A percentile compares a stretch with the other conserved stretches of the same genome.
Evolutionary conservation across 37 sponge, comb jelly and placozoan genomes (phyloP).

Genomic region (Haliclona indistincta): DNA sequence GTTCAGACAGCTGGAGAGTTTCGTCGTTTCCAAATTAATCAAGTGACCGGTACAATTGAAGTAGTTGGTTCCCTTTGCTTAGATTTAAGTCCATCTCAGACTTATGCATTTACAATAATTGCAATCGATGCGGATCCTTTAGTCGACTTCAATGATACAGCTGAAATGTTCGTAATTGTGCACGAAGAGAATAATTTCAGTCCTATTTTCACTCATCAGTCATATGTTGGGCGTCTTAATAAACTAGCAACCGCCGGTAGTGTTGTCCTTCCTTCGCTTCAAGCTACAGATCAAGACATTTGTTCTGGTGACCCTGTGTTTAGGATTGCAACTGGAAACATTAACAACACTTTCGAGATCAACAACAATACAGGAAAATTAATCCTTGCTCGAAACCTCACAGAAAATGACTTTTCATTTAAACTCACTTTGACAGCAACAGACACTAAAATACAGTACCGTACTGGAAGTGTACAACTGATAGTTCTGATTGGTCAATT

Average conservation of each 20-base stretch:
- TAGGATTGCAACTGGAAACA: constrained; percentile 42
- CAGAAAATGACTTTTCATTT: constrained; percentile 51
- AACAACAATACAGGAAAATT: constrained; percentile 54
- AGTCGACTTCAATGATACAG: constrained; percentile 11
- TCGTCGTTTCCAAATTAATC: constrained; percentile 28
- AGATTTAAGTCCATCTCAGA: constrained; percentile 5
- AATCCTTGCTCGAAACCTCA: constrained; percentile 33
- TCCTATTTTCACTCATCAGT: constrained; percentile 66
- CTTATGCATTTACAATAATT: constrained; percentile 26
- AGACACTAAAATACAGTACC: constrained; percentile 11
- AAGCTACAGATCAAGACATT: constrained; percentile 63
- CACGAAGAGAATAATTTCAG: constrained; percentile 54
- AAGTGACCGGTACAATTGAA: constrained; percentile 39
- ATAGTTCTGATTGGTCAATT: constrained; percentile 60
- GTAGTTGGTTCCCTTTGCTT: constrained; percentile 33
- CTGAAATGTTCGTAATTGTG: constrained; percentile 38
- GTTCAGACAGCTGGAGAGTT: background rate
- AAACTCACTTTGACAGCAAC: constrained; percentile 52
- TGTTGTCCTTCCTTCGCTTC: constrained; percentile 35
- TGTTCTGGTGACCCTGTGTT: constrained; percentile 61
- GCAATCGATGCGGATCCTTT: constrained; percentile 48
- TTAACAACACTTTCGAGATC: constrained; percentile 46
- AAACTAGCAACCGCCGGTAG: constrained; percentile 29
- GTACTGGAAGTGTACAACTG: constrained; percentile 17
- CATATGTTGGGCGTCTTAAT: constrained; percentile 58